These are phyloP conservation scores for Agrypnus murinus DNA, from an alignment of 2,888 invertebrate genomes.

Conservation along the genomic window DNA sequence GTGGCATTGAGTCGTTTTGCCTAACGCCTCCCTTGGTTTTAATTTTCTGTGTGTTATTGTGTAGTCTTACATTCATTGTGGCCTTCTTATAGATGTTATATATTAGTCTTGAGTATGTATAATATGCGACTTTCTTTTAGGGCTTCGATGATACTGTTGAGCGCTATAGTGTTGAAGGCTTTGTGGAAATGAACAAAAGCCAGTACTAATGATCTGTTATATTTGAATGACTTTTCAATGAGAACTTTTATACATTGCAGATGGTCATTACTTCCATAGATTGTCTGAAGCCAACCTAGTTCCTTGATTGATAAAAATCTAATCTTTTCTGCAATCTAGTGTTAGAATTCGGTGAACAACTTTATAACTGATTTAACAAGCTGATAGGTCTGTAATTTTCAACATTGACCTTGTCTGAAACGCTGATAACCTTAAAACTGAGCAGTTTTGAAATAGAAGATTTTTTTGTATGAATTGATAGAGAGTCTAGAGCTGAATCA, in stretches of 20 bases:
- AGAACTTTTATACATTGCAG: background rate
- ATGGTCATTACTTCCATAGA: background rate
- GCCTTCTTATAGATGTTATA: constrained; percentile 7
- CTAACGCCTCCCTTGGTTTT: background rate
- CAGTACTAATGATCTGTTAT: constrained; percentile 3
- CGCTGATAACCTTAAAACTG: too few relatives aligned
- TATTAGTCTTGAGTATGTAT: constrained; percentile 4
- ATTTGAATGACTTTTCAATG: background rate
- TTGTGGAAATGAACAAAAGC: constrained; percentile 1
- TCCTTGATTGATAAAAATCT: background rate
- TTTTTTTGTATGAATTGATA: too few relatives aligned
- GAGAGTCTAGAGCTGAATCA: too few relatives aligned
- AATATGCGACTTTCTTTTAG: too few relatives aligned
- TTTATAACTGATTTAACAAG: too few relatives aligned
- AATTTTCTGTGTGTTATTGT: background rate
- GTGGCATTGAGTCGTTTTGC: constrained; percentile 5
- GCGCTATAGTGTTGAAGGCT: background rate
- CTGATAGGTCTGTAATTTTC: too few relatives aligned
- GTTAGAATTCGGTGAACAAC: too few relatives aligned
- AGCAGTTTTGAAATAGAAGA: too few relatives aligned
- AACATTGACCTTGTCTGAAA: too few relatives aligned
- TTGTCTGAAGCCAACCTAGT: background rate
- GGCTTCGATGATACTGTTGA: constrained; percentile 8
- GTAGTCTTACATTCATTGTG: background rate
- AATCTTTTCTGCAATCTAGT: background rate